These are phyloP conservation scores for Leptinotarsa tumamoca DNA, from an alignment of 2,888 invertebrate genomes.

Conservation along the genomic window DNA sequence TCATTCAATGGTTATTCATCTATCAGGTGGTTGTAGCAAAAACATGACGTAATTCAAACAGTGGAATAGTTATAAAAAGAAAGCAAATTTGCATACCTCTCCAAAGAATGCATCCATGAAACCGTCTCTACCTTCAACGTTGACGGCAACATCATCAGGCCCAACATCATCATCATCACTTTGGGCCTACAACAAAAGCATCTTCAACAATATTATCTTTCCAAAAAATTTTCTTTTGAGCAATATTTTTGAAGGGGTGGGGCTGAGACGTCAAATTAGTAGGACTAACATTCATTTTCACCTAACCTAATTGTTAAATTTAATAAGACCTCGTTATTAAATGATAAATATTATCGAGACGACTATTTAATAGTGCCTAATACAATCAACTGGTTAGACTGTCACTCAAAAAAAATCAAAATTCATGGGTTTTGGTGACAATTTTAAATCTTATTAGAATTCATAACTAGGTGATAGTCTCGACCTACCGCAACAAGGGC, in stretches of 20 bases:
- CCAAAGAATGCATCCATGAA: slow-evolving; percentile 99
- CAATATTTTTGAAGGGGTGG: slow-evolving; percentile 55
- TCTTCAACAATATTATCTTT: slow-evolving; percentile 27
- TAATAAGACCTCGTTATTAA: slow-evolving; percentile 30
- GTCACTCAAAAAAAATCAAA: slow-evolving; percentile 34
- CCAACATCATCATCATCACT: slow-evolving; percentile 97
- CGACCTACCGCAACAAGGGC: slow-evolving; percentile 91
- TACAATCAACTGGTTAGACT: slow-evolving; percentile 20
- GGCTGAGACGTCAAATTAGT: slow-evolving; percentile 49
- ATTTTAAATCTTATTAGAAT: slow-evolving; percentile 41
- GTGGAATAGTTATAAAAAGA: slow-evolving; percentile 1
- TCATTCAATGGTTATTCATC: slow-evolving; percentile 28
- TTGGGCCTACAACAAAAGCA: slow-evolving; percentile 81
- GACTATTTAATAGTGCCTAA: neutral
- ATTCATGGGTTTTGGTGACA: slow-evolving; percentile 36
- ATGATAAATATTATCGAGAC: slow-evolving; percentile 40
- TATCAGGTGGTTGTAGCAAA: slow-evolving; percentile 28
- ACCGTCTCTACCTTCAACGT: slow-evolving; percentile 90
- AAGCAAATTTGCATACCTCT: slow-evolving; percentile 77
- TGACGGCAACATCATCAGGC: slow-evolving; percentile 95
- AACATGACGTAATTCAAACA: slow-evolving; percentile 29
- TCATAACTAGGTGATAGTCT: slow-evolving; percentile 39
- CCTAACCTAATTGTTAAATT: slow-evolving; percentile 59
- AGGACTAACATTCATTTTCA: slow-evolving; percentile 45
- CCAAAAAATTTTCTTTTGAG: slow-evolving; percentile 14